Base-by-base conservation (phyloP, 2,888 invertebrate species). In the Rotaria macrura region DNA sequence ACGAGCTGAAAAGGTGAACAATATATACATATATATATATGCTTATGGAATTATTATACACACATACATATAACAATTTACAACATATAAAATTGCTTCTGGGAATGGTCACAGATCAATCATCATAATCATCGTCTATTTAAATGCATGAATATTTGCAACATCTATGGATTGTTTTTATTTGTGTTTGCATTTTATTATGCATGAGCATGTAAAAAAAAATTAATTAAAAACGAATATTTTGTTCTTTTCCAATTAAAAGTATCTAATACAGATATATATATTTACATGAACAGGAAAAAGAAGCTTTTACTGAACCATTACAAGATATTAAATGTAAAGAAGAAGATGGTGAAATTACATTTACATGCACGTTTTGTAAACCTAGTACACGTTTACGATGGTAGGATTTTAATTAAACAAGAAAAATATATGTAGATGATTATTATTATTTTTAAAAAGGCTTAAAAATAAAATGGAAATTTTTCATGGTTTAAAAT, bases 261-360 rank as follows among this genome's bases (percentile, higher is more conserved):
- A 14, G 20, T 29, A 34, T 20, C 34, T 43, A 43, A 72, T 79
- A 34, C 4, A 43, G 10, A 43, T 40, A n/a, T 29, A 3, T 52
- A 12, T 52, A 12, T 84, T 84, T 54, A 20, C 7, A 29, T 43
- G 14, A 17, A 52, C 85, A 90, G 90, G 89, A 88, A 84, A 89
- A 89, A 83, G 90, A 90, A 85, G 88, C 89, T 87, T 98, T 96
- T 94, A 93, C 96, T 91, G 95, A 95, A 91, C 96, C 96, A 87
- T 93, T 98, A 89, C 94, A 96, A 89, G 97, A 98, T 92, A 94
- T 95, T 92, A 94, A 94, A 95, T 95, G 88, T 95, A 96, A 91
- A 95, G 98, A 93, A 95, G 97, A 96, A 92, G 97, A 97, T 91
- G 96, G 96, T 91, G 95, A 95, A 91, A 95, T 96, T 88, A 93